Percentiles rank a stretch among this genome's conserved stretches.
Conservation (phyloP, 1,140 invertebrate species). For the Orius laevigatus region DNA sequence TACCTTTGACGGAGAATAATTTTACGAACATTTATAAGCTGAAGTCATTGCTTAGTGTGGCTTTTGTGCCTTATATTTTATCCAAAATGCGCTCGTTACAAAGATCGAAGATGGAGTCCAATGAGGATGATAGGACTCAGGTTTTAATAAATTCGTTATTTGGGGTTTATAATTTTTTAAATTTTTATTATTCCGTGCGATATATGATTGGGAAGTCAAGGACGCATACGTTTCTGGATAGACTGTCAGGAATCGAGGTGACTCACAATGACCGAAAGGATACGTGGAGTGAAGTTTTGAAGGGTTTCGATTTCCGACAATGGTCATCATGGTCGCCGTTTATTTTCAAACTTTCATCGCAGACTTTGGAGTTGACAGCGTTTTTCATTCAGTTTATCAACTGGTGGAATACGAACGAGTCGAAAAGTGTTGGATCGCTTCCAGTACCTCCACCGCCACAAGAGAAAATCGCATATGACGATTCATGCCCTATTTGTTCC, state of each 20-base stretch:
- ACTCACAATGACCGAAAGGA: background rate
- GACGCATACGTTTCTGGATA: constrained; percentile 9
- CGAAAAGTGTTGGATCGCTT: background rate
- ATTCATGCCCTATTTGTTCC: constrained; percentile 14
- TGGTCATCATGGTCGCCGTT: background rate
- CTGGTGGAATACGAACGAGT: constrained; percentile 14
- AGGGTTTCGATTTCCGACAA: background rate
- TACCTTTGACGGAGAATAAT: background rate
- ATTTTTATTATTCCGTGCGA: constrained; percentile 4
- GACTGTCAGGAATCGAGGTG: constrained; percentile 12
- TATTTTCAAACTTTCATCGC: constrained; percentile 6
- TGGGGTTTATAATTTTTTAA: background rate
- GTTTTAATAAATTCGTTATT: background rate
- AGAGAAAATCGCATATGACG: background rate
- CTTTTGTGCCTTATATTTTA: constrained; percentile 8
- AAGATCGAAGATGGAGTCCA: background rate
- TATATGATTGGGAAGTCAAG: constrained; percentile 7
- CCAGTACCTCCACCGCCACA: background rate
- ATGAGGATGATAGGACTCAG: background rate
- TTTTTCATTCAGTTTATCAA: constrained; percentile 16
- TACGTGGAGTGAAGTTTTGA: constrained; percentile 12
- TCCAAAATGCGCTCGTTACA: background rate
- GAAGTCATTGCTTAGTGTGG: constrained; percentile 6
- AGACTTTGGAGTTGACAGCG: constrained; percentile 11
- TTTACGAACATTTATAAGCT: background rate